Evolutionary conservation across 2,113 vertebrate species (phyloP).

Genomic region (Equus quagga): DNA sequence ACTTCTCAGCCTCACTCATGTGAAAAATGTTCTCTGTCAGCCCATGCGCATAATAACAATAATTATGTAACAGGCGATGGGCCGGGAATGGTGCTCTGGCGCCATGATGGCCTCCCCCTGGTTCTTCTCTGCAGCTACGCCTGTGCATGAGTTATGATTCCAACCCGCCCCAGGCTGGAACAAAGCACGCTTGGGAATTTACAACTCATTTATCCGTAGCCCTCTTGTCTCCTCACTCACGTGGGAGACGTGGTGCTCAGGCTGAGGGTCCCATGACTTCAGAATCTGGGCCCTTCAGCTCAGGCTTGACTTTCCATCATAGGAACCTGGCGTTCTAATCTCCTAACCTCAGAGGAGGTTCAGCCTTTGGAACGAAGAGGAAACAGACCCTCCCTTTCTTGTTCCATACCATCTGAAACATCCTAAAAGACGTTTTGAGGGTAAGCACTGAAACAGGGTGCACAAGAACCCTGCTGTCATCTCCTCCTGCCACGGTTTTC

Average conservation of each 20-base stretch:
- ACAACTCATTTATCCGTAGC: not conserved
- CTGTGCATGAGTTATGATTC: not conserved
- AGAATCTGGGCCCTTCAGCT: not conserved
- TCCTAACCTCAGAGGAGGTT: not conserved
- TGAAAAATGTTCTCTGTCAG: not conserved
- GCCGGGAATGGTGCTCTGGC: not conserved
- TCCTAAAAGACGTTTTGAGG: not conserved
- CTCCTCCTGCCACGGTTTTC: not conserved
- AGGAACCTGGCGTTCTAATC: not conserved
- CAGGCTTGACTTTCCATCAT: too few species aligned
- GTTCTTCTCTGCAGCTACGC: not conserved
- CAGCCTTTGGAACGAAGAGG: not conserved
- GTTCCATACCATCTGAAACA: not conserved
- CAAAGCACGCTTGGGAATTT: not conserved
- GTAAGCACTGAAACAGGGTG: not conserved
- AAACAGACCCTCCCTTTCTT: not conserved
- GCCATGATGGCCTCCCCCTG: not conserved
- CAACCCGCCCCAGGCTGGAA: not conserved
- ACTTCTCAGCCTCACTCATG: slow-evolving; percentile 41
- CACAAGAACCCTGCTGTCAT: not conserved
- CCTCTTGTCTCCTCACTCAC: not conserved
- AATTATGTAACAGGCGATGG: not conserved
- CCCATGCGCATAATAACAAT: not conserved
- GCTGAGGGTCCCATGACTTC: not conserved
- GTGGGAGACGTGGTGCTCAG: not conserved